Percentiles rank a stretch among this genome's conserved stretches.
These are phyloP conservation scores for Brenthis hecate DNA, from an alignment of 2,888 invertebrate species.

Conservation along the genomic window DNA sequence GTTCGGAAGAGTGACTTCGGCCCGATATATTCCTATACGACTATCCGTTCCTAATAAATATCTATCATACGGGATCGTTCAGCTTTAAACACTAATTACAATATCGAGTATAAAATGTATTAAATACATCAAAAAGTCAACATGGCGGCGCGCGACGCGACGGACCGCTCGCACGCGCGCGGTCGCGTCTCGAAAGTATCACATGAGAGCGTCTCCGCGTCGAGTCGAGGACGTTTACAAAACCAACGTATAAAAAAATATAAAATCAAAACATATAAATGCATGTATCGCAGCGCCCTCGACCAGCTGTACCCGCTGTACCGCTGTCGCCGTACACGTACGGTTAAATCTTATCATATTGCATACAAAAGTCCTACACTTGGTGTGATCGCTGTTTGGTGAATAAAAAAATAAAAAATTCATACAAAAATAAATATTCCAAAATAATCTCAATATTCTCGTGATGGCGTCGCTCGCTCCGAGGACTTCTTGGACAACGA, in stretches of 20 bases:
- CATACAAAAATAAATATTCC: slow-evolving; percentile 16
- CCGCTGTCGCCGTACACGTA: too few relatives aligned
- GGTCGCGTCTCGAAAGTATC: too few relatives aligned
- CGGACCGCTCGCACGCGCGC: background rate
- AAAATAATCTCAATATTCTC: slow-evolving; percentile 1
- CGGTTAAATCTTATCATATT: too few relatives aligned
- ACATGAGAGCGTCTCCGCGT: too few relatives aligned
- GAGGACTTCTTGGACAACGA: too few relatives aligned
- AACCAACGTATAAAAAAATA: slow-evolving; percentile 16
- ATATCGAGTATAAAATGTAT: slow-evolving; percentile 78
- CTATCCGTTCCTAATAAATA: slow-evolving; percentile 51
- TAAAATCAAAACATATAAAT: background rate
- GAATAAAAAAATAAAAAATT: background rate
- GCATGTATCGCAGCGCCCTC: too few relatives aligned
- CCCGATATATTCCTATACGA: slow-evolving; percentile 39
- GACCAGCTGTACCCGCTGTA: too few relatives aligned
- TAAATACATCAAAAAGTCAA: slow-evolving; percentile 77
- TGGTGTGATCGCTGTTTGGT: too few relatives aligned
- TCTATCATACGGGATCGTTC: slow-evolving; percentile 52
- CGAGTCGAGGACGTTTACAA: background rate
- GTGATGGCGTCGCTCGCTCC: background rate
- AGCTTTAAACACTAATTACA: slow-evolving; percentile 66
- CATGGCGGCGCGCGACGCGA: slow-evolving; percentile 52
- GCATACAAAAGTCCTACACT: too few relatives aligned
- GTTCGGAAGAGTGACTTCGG: slow-evolving; percentile 16